Evolutionary conservation across 2,888 invertebrate species (phyloP), one percentile per base, ranked within the genome.

Genomic region (Plagiodera versicolora): DNA sequence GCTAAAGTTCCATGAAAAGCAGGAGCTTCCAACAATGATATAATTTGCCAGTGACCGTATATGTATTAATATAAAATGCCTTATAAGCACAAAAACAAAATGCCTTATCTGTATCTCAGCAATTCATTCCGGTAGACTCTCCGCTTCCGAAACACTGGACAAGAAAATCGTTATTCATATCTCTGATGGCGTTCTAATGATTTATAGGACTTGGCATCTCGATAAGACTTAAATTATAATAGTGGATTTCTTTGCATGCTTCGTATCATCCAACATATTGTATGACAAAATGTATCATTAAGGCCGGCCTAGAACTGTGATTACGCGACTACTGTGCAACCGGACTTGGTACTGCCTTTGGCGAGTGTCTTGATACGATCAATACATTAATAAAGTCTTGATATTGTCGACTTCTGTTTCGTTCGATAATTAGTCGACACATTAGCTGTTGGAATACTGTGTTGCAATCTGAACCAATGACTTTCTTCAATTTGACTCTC

Each of bases 161-260:
- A 62, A 64, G 64, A 63, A 58, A 60, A 66, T 63, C 62, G 60
- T 66, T 60, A 63, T 63, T 64, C 61, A 66, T 62, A 66, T 59
- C 58, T 61, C 60, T 64, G 58, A 51, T 64, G 64, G 64, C 64
- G 63, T 53, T 46, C 50, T 57, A 51, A 63, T 58, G 64, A 66
- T 67, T 67, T 67, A 67, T 60, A 55, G 56, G 64, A 57, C 56
- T 59, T 56, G 53, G 50, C 54, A 67, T 67, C 67, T 61, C 50
- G 67, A 68, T 68, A 68, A 66, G 63, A 62, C 11, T 60, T 66
- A 68, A 68, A 67, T 67, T 68, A 68, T 66, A 68, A 64, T 63
- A 58, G 58, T 61, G 62, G 52, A 66, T 64, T 65, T 66, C 61
- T 63, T 67, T 60, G 68, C 68, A 64, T 67, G 67, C 58, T 55